Evolutionary conservation across 2,888 invertebrate species (phyloP).

Genomic region (Standfussiana lucernea): DNA sequence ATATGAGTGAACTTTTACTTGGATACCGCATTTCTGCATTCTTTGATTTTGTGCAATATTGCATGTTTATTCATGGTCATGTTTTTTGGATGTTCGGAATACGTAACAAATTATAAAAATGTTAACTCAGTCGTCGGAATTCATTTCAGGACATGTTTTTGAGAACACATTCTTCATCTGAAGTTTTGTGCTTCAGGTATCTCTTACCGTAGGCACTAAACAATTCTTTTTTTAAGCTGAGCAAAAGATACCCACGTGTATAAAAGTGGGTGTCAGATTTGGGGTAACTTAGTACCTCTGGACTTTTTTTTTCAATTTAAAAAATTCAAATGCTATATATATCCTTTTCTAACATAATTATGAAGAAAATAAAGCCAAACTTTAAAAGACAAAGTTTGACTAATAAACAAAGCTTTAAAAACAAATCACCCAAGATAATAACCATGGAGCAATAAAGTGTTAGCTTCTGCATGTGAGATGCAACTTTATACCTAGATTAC

Average conservation of each 20-base stretch:
- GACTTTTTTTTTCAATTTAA: not conserved
- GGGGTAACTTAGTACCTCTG: too few species aligned
- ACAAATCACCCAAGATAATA: slow-evolving; percentile 35
- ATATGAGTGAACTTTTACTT: slow-evolving; percentile 80
- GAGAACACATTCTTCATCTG: not conserved
- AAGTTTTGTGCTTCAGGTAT: not conserved
- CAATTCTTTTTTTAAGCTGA: not conserved
- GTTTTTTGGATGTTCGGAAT: slow-evolving; percentile 33
- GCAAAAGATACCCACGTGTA: not conserved
- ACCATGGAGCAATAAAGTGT: slow-evolving; percentile 49
- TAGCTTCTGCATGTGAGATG: slow-evolving; percentile 58
- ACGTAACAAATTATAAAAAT: slow-evolving; percentile 32
- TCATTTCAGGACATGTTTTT: slow-evolving; percentile 25
- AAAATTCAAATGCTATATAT: too few species aligned
- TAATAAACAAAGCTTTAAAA: slow-evolving; percentile 16
- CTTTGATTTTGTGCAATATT: slow-evolving; percentile 64
- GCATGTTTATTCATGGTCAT: slow-evolving; percentile 52
- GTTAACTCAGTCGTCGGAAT: slow-evolving; percentile 13
- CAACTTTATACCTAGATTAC: slow-evolving; percentile 67
- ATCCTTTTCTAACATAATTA: not conserved
- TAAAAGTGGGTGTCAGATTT: not conserved
- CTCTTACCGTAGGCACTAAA: not conserved
- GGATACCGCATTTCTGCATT: slow-evolving; percentile 57
- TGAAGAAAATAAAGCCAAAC: not conserved
- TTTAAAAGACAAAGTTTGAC: not conserved